These are phyloP conservation scores for Mystacornis crossleyi DNA, from an alignment of 2,113 vertebrate species.

Conservation along the genomic window DNA sequence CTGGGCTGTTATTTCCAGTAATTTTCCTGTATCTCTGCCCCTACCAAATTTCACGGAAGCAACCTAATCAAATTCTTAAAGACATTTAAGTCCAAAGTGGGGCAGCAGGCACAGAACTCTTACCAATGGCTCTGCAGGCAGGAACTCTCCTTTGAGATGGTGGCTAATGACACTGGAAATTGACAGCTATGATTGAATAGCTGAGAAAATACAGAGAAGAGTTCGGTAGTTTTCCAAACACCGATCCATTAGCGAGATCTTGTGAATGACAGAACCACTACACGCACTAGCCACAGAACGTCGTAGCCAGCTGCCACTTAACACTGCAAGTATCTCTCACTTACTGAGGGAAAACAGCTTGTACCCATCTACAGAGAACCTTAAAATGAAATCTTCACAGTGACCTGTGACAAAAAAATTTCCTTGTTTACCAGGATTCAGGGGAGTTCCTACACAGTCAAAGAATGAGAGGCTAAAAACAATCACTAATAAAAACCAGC, in stretches of 20 bases:
- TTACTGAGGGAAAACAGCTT: neutral
- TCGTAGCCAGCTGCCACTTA: neutral
- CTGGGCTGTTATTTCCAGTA: neutral
- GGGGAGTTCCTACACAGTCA: neutral
- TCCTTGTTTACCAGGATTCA: neutral
- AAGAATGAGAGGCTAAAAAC: neutral
- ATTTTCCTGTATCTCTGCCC: fast-evolving
- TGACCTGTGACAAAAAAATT: neutral
- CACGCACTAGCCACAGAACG: neutral
- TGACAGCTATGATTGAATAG: neutral
- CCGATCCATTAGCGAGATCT: too few species aligned
- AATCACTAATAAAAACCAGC: neutral
- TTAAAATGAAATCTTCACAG: neutral
- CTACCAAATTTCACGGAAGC: fast-evolving
- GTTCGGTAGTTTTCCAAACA: neutral
- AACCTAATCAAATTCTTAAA: neutral
- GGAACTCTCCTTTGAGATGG: neutral
- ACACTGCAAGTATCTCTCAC: fast-evolving
- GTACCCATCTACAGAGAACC: fast-evolving
- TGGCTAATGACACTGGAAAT: neutral
- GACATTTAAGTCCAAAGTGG: fast-evolving
- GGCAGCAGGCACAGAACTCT: neutral
- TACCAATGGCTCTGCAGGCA: fast-evolving
- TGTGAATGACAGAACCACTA: neutral
- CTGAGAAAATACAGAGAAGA: neutral